These are phyloP conservation scores for Hyles euphorbiae DNA, from an alignment of 1,140 invertebrate genomes.

Conservation along the genomic window DNA sequence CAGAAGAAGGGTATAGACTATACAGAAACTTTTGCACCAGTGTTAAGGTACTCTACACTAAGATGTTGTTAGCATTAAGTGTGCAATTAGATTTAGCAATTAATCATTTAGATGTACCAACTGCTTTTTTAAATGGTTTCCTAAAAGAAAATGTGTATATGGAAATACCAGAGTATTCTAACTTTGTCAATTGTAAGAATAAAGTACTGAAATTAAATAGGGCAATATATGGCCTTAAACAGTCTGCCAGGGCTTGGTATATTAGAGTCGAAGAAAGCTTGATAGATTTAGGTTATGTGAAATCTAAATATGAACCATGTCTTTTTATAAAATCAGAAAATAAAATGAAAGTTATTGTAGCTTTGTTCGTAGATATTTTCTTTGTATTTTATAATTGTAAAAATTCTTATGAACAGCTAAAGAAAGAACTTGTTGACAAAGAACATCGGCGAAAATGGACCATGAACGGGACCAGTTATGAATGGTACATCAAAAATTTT, in stretches of 20 bases:
- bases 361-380: conserved; percentile 10
- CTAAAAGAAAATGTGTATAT: conserved; percentile 12
- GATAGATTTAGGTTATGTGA: conserved; percentile 15
- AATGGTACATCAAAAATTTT: no score
- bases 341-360: conserved; percentile 7
- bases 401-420: no score
- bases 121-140: conserved; percentile 11
- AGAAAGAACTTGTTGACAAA: conserved; percentile 2
- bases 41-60: conserved; percentile 9
- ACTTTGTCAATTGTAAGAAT: conserved; percentile 5
- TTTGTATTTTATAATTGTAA: conserved; percentile 11
- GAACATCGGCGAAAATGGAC: no score
- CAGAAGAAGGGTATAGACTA: conserved; percentile 7
- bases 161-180: conserved; percentile 10
- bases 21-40: conserved; percentile 13
- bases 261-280: conserved; percentile 11
- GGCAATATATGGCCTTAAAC: conserved; percentile 17
- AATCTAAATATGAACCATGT: conserved; percentile 18
- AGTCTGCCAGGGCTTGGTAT: conserved; percentile 15
- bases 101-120: conserved; percentile 11
- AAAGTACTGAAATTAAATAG: conserved; percentile 11
- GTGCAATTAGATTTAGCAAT: conserved; percentile 9
- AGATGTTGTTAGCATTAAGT: conserved; percentile 11
- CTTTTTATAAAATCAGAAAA: conserved; percentile 11
- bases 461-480: no score